These are phyloP conservation scores for Ridgeia piscesae DNA, from an alignment of 1,140 invertebrate genomes.

Conservation along the genomic window DNA sequence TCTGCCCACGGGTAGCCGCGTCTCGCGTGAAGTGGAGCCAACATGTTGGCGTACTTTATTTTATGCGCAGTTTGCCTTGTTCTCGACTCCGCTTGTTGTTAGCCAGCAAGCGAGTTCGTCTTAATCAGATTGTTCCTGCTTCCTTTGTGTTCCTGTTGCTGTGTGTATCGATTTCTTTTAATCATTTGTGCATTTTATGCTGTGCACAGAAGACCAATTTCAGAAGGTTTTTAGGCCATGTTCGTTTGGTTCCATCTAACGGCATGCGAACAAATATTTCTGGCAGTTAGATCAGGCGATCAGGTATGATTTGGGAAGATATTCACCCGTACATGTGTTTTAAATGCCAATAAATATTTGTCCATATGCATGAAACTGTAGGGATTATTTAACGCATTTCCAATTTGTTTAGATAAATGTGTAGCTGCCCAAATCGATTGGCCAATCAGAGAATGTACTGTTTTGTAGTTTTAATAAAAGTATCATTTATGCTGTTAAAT, in stretches of 20 bases:
- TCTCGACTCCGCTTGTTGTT: neutral
- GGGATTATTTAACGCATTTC: neutral
- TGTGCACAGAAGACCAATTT: neutral
- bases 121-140: neutral
- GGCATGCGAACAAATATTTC: too few species aligned
- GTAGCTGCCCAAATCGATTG: neutral
- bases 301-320: too few species aligned
- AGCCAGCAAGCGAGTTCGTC: neutral
- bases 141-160: neutral
- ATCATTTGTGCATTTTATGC: neutral
- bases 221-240: neutral
- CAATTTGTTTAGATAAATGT: neutral
- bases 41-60: neutral
- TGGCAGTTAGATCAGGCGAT: too few species aligned
- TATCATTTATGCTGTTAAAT: neutral
- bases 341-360: neutral
- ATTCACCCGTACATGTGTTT: too few species aligned
- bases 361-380: neutral
- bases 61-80: neutral
- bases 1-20: neutral
- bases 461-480: constrained; percentile 7
- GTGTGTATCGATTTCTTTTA: neutral
- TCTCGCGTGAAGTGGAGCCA: neutral
- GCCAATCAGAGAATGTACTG: neutral
- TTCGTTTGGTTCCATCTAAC: too few species aligned